A percentile compares a stretch with the other conserved stretches of the same genome.
Conservation (phyloP, 2,888 invertebrate genomes). For the Dione juno region DNA sequence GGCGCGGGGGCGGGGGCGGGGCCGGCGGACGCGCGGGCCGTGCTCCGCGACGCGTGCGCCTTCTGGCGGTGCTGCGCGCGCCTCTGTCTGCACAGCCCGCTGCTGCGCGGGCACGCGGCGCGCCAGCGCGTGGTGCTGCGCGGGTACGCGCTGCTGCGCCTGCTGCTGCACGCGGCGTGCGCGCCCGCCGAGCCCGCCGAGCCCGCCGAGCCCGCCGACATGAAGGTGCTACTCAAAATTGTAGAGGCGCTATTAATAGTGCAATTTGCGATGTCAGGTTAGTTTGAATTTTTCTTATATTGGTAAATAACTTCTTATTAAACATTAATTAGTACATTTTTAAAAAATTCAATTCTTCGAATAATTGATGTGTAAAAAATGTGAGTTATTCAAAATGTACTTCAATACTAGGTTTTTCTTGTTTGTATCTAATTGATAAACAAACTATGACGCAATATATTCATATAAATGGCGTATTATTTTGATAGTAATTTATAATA, state of each 20-base stretch:
- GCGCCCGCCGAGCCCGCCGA: constrained; percentile 51
- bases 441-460: too few relatives aligned
- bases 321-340: too few relatives aligned
- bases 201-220: constrained; percentile 58
- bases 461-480: too few relatives aligned
- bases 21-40: constrained; percentile 51
- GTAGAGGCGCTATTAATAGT: constrained; percentile 75
- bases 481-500: too few relatives aligned
- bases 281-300: constrained; percentile 45
- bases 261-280: constrained; percentile 74
- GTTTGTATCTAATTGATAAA: too few relatives aligned
- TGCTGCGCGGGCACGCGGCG: constrained; percentile 75
- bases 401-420: too few relatives aligned
- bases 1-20: constrained; percentile 27
- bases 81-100: constrained; percentile 82
- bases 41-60: constrained; percentile 70
- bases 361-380: too few relatives aligned
- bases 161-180: constrained; percentile 61
- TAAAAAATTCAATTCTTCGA: too few relatives aligned
- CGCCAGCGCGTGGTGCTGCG: constrained; percentile 65
- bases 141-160: constrained; percentile 68
- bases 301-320: too few relatives aligned
- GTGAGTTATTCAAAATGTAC: too few relatives aligned
- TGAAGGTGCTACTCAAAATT: constrained; percentile 64
- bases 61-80: constrained; percentile 81